phyloP scores from a whole-genome alignment of 2,113 vertebrate species.

The Varanus komodoensis region DNA sequence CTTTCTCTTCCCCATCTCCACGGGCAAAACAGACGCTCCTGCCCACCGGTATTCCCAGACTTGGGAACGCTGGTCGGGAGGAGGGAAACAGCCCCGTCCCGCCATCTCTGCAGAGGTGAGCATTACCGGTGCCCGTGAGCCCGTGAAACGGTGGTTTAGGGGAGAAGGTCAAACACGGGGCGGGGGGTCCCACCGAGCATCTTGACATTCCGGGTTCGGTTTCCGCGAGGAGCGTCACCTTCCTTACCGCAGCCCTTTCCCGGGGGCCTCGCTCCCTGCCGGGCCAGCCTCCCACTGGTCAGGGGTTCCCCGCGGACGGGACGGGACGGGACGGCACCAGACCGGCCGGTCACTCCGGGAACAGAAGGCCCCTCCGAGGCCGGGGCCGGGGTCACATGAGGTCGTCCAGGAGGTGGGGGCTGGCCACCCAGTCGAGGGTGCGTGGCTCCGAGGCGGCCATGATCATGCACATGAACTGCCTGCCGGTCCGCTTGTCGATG shows the following conservation, averaged over 20 bases:
- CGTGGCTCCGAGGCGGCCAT: conserved; percentile 97
- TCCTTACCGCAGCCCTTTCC: not conserved
- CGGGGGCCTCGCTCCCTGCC: not conserved
- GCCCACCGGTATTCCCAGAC: too few species aligned
- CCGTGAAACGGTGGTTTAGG: too few species aligned
- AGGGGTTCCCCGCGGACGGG: accelerated
- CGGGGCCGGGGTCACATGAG: conserved; percentile 87
- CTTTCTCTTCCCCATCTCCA: too few species aligned
- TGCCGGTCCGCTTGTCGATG: conserved; percentile 94
- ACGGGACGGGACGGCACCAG: not conserved
- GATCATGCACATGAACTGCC: conserved; percentile 99
- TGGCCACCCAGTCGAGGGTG: conserved; percentile 95
- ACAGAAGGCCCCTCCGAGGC: conserved; percentile 80
- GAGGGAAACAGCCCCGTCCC: too few species aligned
- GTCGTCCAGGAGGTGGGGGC: conserved; percentile 93
- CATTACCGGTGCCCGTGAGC: too few species aligned
- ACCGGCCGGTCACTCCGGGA: conserved; percentile 31
- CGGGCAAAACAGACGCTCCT: too few species aligned
- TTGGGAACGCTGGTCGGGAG: too few species aligned
- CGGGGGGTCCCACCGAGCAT: too few species aligned
- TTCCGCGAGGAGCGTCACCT: too few species aligned
- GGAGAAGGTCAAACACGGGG: too few species aligned
- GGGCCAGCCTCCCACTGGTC: not conserved
- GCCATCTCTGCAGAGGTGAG: too few species aligned
- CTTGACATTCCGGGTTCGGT: too few species aligned